Evolutionary conservation across 2,113 vertebrate species (phyloP).

Genomic region (Microcebus griseorufus): DNA sequence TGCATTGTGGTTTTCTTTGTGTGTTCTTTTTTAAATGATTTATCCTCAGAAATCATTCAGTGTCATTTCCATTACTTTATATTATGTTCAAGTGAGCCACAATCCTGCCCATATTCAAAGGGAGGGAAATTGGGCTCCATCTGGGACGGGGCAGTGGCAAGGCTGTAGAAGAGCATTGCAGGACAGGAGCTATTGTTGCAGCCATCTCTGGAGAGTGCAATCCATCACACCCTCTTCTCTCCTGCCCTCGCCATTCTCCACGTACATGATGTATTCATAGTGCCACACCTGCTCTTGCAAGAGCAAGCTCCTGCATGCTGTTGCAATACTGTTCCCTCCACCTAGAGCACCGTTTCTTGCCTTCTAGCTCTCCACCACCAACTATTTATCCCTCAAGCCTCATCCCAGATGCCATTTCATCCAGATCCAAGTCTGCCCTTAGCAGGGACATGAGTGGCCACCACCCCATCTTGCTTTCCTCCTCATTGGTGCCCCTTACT

Average conservation of each 20-base stretch:
- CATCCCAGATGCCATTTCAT: background rate
- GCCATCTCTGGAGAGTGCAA: background rate
- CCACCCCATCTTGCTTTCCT: background rate
- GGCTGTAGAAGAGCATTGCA: background rate
- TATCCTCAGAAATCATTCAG: background rate
- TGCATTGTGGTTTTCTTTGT: background rate
- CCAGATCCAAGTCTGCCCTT: background rate
- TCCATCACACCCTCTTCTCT: background rate
- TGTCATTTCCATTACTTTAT: background rate
- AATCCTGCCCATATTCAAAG: background rate
- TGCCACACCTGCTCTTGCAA: too few relatives aligned
- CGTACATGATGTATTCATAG: background rate
- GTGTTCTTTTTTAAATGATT: background rate
- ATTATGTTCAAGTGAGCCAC: background rate
- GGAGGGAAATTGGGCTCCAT: background rate
- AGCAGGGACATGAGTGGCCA: background rate
- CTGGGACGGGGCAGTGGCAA: background rate
- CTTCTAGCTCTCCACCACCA: background rate
- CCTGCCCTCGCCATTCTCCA: background rate
- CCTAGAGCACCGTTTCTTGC: background rate
- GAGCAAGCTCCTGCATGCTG: background rate
- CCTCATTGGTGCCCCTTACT: background rate
- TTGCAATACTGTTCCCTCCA: background rate
- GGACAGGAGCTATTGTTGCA: background rate
- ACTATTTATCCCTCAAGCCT: background rate